These are phyloP conservation scores for Chymomyza procnemis DNA, from an alignment of 2,888 invertebrate genomes.

Conservation along the genomic window DNA sequence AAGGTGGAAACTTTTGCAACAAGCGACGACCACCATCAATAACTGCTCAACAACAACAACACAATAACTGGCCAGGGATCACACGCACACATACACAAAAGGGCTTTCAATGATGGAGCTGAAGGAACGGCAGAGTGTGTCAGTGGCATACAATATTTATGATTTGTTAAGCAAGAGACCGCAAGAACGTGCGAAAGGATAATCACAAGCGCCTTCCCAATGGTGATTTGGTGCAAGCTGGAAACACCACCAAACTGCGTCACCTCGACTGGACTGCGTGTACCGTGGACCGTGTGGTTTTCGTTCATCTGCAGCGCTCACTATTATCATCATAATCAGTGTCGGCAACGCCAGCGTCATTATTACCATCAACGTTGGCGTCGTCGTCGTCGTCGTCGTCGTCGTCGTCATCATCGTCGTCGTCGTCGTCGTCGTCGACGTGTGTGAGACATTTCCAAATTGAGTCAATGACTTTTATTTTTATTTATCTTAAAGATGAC, in stretches of 20 bases:
- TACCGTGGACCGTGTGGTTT: neutral
- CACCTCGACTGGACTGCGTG: too few relatives aligned
- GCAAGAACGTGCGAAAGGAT: conserved; percentile 75
- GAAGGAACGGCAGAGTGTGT: neutral
- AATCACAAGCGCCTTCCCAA: conserved; percentile 73
- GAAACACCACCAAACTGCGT: conserved; percentile 3
- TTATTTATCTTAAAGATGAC: conserved; percentile 31
- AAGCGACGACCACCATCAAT: conserved; percentile 65
- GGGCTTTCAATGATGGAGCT: too few relatives aligned
- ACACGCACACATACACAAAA: conserved; percentile 14
- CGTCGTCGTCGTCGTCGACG: conserved; percentile 14
- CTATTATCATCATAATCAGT: neutral
- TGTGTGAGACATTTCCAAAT: conserved; percentile 66
- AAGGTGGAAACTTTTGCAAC: conserved; percentile 62
- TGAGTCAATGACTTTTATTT: conserved; percentile 73
- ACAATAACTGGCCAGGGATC: neutral
- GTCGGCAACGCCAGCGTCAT: too few relatives aligned
- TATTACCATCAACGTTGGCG: too few relatives aligned
- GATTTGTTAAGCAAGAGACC: conserved; percentile 70
- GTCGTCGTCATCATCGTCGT: neutral
- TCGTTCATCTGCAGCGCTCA: neutral
- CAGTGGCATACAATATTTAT: conserved; percentile 50
- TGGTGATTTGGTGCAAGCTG: conserved; percentile 27
- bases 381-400: conserved; percentile 28
- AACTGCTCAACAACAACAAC: conserved; percentile 52